A percentile compares a stretch with the other conserved stretches of the same genome.
Evolutionary conservation across 2,888 invertebrate genomes (phyloP).

Genomic region (Lepidocyrtinus sp.): DNA sequence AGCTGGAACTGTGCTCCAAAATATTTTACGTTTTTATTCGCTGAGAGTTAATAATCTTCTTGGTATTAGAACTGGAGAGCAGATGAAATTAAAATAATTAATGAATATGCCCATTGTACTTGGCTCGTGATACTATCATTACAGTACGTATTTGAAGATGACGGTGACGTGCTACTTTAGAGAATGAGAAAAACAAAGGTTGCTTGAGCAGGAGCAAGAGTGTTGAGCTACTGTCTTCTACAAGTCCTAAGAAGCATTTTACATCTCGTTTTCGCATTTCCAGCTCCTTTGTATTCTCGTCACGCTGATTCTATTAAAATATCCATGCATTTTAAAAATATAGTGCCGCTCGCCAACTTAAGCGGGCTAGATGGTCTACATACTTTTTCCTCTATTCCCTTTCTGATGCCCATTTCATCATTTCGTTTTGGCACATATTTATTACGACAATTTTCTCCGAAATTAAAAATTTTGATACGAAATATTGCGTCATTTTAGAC

Average conservation of each 20-base stretch:
- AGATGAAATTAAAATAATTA: too few relatives aligned
- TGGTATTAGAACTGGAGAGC: too few relatives aligned
- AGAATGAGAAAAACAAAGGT: constrained; percentile 15
- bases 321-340: constrained; percentile 42
- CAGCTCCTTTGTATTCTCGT: constrained; percentile 43
- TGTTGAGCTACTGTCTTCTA: constrained; percentile 2
- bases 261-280: constrained; percentile 11
- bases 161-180: constrained; percentile 5
- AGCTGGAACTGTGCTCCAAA: too few relatives aligned
- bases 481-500: too few relatives aligned
- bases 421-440: constrained; percentile 32
- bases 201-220: constrained; percentile 5
- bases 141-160: constrained; percentile 3
- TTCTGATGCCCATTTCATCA: constrained; percentile 44
- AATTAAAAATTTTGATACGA: constrained; percentile 58
- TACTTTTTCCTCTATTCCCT: too few relatives aligned
- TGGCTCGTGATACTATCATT: constrained; percentile 10
- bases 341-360: constrained; percentile 12
- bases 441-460: constrained; percentile 26
- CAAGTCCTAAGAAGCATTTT: constrained; percentile 5
- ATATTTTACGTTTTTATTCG: too few relatives aligned
- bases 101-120: too few relatives aligned
- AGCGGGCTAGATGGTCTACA: background rate
- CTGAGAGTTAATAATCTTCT: too few relatives aligned
- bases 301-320: constrained; percentile 58